These are phyloP conservation scores for Cheilosia scutellata DNA, from an alignment of 2,888 invertebrate species.

Conservation along the genomic window DNA sequence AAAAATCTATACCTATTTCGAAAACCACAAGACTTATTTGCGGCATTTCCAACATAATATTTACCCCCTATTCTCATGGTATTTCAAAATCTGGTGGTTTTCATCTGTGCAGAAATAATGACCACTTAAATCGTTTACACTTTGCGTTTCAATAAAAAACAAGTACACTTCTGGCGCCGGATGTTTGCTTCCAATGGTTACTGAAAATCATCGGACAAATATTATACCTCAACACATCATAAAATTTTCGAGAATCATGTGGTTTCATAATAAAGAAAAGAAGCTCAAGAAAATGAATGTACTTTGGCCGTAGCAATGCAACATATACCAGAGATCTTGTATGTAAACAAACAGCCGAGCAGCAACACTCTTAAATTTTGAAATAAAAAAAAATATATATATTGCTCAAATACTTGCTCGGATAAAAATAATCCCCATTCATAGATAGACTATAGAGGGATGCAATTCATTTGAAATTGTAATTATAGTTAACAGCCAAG, in stretches of 20 bases:
- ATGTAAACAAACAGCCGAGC: conserved; percentile 16
- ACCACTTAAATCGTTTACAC: background rate
- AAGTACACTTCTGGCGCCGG: background rate
- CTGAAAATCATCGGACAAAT: conserved; percentile 25
- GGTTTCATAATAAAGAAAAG: conserved; percentile 24
- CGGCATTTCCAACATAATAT: background rate
- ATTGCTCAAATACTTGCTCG: background rate
- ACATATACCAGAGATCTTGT: conserved; percentile 29
- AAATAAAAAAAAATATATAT: background rate
- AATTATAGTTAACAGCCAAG: background rate
- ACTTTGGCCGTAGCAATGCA: conserved; percentile 13
- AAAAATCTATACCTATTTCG: background rate
- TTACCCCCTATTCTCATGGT: background rate
- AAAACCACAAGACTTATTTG: background rate
- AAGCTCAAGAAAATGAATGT: background rate
- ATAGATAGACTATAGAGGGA: background rate
- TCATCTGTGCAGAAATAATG: background rate
- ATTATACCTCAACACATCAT: conserved; percentile 37
- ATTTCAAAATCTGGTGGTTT: background rate
- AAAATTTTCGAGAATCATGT: conserved; percentile 37
- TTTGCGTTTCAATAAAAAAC: background rate
- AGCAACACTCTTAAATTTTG: background rate
- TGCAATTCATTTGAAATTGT: background rate
- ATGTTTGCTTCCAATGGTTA: background rate
- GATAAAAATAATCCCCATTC: background rate